These are phyloP conservation scores for Prunella fulvescens DNA, from an alignment of 2,113 vertebrate species.

Conservation along the genomic window DNA sequence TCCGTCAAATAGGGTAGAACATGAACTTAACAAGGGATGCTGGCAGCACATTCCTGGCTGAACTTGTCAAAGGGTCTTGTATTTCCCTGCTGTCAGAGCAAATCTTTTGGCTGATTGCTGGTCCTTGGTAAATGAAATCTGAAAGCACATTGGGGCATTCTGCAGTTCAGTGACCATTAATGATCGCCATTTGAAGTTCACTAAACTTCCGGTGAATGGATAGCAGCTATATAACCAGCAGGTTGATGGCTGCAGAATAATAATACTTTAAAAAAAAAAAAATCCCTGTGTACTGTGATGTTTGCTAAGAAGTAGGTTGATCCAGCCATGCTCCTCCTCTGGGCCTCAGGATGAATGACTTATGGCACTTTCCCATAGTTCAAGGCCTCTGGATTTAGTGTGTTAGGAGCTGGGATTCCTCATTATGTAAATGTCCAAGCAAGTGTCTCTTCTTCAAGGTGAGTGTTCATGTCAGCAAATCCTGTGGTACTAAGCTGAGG, in stretches of 20 bases:
- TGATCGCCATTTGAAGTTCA: constrained; percentile 80
- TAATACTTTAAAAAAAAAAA: not conserved
- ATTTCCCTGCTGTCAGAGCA: constrained; percentile 73
- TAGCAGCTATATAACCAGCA: constrained; percentile 62
- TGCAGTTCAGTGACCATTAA: constrained; percentile 78
- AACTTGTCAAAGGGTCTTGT: constrained; percentile 61
- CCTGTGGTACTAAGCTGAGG: not conserved
- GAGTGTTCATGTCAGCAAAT: not conserved
- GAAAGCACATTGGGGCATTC: constrained; percentile 74
- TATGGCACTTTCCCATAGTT: not conserved
- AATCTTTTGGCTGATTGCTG: constrained; percentile 71
- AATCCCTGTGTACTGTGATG: not conserved
- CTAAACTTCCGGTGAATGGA: constrained; percentile 75
- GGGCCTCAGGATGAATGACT: not conserved
- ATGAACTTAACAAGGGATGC: constrained; percentile 54
- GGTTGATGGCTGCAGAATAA: constrained; percentile 54
- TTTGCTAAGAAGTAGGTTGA: constrained; percentile 18
- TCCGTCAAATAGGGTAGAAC: constrained; percentile 53
- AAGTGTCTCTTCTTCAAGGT: not conserved
- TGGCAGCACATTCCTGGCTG: constrained; percentile 23
- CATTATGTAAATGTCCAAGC: not conserved
- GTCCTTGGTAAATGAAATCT: constrained; percentile 76
- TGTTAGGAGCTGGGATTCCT: not conserved
- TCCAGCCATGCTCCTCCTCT: not conserved
- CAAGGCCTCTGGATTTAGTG: not conserved